phyloP scores from a whole-genome alignment of 2,888 invertebrate genomes.

The Sisyra nigra region DNA sequence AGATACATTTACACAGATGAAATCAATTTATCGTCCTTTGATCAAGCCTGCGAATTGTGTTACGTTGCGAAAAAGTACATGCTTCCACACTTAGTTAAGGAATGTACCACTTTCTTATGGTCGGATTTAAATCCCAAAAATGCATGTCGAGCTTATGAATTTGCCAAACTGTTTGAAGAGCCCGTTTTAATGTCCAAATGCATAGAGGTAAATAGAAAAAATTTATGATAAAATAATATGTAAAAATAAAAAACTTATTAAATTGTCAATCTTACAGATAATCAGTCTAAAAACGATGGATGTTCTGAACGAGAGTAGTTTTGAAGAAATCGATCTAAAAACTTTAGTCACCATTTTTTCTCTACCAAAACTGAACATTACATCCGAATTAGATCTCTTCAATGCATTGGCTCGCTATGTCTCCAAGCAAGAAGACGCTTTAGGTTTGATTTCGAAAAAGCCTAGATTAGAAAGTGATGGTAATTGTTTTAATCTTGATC shows the following conservation, averaged over 20 bases:
- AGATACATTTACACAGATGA: conserved; percentile 72
- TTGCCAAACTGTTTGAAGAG: conserved; percentile 72
- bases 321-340: conserved; percentile 58
- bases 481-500: conserved; percentile 20
- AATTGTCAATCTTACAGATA: conserved; percentile 33
- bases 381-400: conserved; percentile 63
- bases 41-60: conserved; percentile 73
- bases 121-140: conserved; percentile 62
- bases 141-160: conserved; percentile 73
- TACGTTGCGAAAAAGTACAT: conserved; percentile 82
- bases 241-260: neutral
- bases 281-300: conserved; percentile 62
- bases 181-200: conserved; percentile 67
- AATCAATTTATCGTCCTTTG: conserved; percentile 64
- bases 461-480: conserved; percentile 28
- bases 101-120: conserved; percentile 74
- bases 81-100: conserved; percentile 66
- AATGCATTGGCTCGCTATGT: conserved; percentile 54
- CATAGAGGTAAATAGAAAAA: conserved; percentile 43
- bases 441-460: conserved; percentile 33
- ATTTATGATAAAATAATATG: conserved; percentile 11
- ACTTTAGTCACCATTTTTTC: conserved; percentile 63
- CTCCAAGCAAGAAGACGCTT: conserved; percentile 34
- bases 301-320: conserved; percentile 56
- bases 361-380: conserved; percentile 53